phyloP scores from a whole-genome alignment of 2,113 vertebrate species.

The Ophiodon elongatus region DNA sequence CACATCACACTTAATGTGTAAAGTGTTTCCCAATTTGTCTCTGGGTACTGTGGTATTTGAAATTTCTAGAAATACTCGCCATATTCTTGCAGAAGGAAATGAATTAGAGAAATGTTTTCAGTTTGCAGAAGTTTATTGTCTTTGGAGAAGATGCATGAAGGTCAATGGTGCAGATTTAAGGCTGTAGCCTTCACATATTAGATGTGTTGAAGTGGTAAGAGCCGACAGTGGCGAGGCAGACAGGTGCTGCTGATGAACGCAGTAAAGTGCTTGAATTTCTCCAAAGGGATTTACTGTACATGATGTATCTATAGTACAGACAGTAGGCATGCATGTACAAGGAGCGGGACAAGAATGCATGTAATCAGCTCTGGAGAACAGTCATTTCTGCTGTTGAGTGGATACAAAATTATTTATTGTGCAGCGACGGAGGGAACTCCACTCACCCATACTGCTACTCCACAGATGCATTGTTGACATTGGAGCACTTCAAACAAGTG shows the following conservation, averaged over 20 bases:
- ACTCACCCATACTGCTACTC: constrained; percentile 2
- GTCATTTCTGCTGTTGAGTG: constrained; percentile 36
- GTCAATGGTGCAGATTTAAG: background rate
- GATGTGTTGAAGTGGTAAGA: constrained; percentile 41
- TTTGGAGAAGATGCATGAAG: background rate
- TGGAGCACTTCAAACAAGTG: constrained; percentile 15
- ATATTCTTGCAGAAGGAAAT: constrained; percentile 19
- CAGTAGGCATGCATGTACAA: constrained; percentile 1
- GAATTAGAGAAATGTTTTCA: constrained; percentile 8
- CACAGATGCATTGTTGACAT: constrained; percentile 26
- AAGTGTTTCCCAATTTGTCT: background rate
- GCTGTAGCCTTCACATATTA: background rate
- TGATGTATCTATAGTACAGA: constrained; percentile 42
- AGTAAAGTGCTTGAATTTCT: constrained; percentile 44
- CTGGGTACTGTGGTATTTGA: background rate
- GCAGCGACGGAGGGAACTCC: constrained; percentile 38
- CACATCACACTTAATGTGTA: background rate
- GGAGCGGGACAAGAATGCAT: constrained; percentile 1
- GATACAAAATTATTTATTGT: constrained; percentile 52
- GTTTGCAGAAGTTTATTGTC: constrained; percentile 37
- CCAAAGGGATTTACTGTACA: constrained; percentile 33
- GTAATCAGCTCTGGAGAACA: constrained; percentile 23
- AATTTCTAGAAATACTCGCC: background rate
- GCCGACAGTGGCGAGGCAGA: constrained; percentile 14
- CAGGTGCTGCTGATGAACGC: constrained; percentile 40